phyloP scores from a whole-genome alignment of 2,888 invertebrate genomes.

The Darwinula stevensoni region DNA sequence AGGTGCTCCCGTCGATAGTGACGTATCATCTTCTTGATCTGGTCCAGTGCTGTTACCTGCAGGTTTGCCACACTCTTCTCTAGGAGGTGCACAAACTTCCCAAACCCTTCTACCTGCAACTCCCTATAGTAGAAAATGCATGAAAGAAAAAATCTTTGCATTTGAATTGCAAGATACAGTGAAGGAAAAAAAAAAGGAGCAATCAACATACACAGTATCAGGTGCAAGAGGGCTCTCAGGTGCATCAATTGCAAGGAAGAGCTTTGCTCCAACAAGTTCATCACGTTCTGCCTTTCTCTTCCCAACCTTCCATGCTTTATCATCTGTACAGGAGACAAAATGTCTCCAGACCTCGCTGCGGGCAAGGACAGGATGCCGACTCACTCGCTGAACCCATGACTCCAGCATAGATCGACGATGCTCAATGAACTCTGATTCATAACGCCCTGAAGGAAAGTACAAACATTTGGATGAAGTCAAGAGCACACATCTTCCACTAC shows the following conservation, averaged over 20 bases:
- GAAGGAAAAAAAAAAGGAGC: constrained; percentile 7
- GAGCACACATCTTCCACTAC: not conserved
- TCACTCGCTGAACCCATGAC: constrained; percentile 86
- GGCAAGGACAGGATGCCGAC: constrained; percentile 78
- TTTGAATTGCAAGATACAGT: not conserved
- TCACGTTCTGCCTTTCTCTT: constrained; percentile 87
- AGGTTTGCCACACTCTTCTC: constrained; percentile 62
- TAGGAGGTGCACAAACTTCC: constrained; percentile 49
- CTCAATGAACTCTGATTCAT: constrained; percentile 89
- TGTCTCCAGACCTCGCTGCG: constrained; percentile 81
- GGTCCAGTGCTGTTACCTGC: constrained; percentile 45
- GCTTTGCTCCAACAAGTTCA: constrained; percentile 58
- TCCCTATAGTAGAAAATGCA: constrained; percentile 22
- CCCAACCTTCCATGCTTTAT: constrained; percentile 87
- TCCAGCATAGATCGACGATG: constrained; percentile 76
- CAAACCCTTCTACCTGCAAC: constrained; percentile 48
- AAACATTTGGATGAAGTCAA: not conserved
- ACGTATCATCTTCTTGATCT: constrained; percentile 55
- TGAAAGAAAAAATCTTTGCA: not conserved
- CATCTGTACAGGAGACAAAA: constrained; percentile 87
- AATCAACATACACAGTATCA: constrained; percentile 18
- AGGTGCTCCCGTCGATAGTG: constrained; percentile 68
- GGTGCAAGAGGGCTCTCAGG: constrained; percentile 39
- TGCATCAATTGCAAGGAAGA: constrained; percentile 60
- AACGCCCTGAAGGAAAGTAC: constrained; percentile 31